Conservation (phyloP, 2,888 invertebrate genomes). For the Tortrix viridana region DNA sequence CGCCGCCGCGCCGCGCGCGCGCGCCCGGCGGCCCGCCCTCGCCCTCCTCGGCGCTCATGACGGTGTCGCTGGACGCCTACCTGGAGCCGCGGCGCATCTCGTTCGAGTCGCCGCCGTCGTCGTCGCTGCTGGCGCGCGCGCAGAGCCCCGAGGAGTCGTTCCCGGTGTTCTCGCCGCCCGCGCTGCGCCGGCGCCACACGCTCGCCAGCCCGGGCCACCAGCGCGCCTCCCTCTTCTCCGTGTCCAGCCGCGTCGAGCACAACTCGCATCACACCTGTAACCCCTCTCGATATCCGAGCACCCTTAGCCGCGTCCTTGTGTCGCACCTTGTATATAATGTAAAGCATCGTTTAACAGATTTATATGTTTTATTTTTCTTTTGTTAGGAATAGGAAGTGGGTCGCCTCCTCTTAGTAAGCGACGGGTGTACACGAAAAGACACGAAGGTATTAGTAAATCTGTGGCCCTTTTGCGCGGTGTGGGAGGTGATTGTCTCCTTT, state of each 20-base stretch:
- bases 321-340: constrained; percentile 68
- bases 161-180: constrained; percentile 93
- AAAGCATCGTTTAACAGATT: constrained; percentile 61
- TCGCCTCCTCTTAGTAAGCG: constrained; percentile 55
- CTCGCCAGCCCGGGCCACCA: constrained; percentile 80
- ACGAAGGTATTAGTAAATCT: constrained; percentile 68
- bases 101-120: constrained; percentile 90
- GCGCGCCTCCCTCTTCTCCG: constrained; percentile 90
- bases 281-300: constrained; percentile 50
- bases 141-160: constrained; percentile 92
- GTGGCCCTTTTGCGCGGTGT: constrained; percentile 48
- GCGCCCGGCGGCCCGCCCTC: constrained; percentile 86
- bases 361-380: constrained; percentile 49
- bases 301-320: constrained; percentile 35
- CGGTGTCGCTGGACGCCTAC: constrained; percentile 93
- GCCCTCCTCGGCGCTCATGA: constrained; percentile 93
- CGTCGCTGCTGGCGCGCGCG: constrained; percentile 87
- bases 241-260: constrained; percentile 88
- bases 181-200: constrained; percentile 88
- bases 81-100: constrained; percentile 93
- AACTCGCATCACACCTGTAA: constrained; percentile 97
- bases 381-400: constrained; percentile 66
- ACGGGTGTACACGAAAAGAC: constrained; percentile 68
- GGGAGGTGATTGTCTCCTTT: constrained; percentile 53
- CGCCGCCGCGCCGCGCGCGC: too few relatives aligned